Conservation (phyloP, 2,113 vertebrate genomes). For the Nesoenas mayeri region DNA sequence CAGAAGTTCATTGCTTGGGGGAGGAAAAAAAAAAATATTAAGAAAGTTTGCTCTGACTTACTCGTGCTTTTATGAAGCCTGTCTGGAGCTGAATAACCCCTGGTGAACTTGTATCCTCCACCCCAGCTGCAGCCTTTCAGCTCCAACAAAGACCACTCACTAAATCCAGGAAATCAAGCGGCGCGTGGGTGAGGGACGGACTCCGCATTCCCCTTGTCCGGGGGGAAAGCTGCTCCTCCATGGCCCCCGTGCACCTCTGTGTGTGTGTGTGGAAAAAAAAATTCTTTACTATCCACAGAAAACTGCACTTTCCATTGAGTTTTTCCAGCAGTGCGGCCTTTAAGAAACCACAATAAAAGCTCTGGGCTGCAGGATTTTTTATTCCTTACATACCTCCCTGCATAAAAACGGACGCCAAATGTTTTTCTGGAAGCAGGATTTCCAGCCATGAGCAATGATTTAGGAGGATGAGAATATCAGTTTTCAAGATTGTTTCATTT, state of each 20-base stretch:
- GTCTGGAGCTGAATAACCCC: slow-evolving; percentile 73
- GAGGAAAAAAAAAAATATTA: neutral
- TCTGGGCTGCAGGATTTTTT: neutral
- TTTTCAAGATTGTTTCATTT: slow-evolving; percentile 46
- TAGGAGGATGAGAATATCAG: slow-evolving; percentile 28
- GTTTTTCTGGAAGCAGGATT: slow-evolving; percentile 54
- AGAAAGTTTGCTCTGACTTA: slow-evolving; percentile 50
- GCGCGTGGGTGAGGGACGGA: slow-evolving; percentile 31
- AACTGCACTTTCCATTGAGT: slow-evolving; percentile 1
- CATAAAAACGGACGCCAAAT: neutral
- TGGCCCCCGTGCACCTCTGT: neutral
- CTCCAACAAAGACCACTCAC: slow-evolving; percentile 60
- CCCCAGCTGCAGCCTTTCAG: slow-evolving; percentile 79
- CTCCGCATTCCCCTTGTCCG: neutral
- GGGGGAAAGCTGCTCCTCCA: neutral
- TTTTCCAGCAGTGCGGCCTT: slow-evolving; percentile 25
- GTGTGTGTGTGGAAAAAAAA: neutral
- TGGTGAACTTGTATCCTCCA: slow-evolving; percentile 69
- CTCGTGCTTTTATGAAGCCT: slow-evolving; percentile 68
- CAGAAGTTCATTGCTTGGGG: slow-evolving; percentile 53
- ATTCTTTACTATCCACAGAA: neutral
- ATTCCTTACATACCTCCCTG: slow-evolving; percentile 5
- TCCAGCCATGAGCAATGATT: slow-evolving; percentile 13
- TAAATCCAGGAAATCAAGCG: slow-evolving; percentile 60
- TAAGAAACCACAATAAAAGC: slow-evolving; percentile 54